phyloP scores from a whole-genome alignment of 2,888 invertebrate species.

The Spisula solida region DNA sequence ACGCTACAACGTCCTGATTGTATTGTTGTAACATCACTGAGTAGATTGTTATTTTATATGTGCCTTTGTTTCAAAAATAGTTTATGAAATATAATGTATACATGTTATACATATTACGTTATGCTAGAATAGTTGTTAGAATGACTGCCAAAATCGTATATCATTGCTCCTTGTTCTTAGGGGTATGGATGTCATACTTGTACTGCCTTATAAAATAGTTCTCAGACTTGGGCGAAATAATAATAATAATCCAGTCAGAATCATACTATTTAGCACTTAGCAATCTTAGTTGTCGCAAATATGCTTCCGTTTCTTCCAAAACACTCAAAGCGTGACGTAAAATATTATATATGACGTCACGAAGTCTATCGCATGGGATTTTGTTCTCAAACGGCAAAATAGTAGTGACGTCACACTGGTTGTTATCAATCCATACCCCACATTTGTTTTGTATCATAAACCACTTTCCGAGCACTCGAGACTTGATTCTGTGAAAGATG shows the following conservation, averaged over 20 bases:
- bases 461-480: slow-evolving; percentile 18
- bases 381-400: neutral
- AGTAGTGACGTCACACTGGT: slow-evolving; percentile 19
- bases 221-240: neutral
- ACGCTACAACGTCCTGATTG: no score
- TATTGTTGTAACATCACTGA: no score
- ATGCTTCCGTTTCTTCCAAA: neutral
- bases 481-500: slow-evolving; percentile 7
- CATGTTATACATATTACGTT: neutral
- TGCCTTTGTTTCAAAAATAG: no score
- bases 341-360: slow-evolving; percentile 32
- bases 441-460: slow-evolving; percentile 22
- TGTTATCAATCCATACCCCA: neutral
- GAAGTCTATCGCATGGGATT: slow-evolving; percentile 25
- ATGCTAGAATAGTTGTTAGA: neutral
- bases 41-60: no score
- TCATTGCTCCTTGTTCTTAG: neutral
- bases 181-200: neutral
- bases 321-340: neutral
- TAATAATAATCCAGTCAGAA: neutral
- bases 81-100: no score
- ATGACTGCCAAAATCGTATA: neutral
- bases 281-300: neutral
- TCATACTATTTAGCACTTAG: neutral
- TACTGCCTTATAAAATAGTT: neutral